Evolutionary conservation across 2,113 vertebrate species (phyloP).

Genomic region (Dendrocopos noguchii): DNA sequence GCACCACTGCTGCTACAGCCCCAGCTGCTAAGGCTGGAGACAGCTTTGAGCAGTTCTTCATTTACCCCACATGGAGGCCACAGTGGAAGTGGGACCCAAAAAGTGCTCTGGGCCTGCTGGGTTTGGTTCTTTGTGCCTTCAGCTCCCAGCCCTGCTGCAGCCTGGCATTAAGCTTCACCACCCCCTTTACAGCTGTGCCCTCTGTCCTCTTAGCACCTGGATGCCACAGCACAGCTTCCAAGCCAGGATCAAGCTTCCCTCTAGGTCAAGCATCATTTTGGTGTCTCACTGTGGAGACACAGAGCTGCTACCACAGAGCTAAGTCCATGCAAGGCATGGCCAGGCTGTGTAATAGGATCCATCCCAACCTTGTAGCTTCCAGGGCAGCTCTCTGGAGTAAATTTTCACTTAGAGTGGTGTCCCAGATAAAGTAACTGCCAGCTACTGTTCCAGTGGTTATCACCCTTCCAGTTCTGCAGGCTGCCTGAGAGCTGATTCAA

Average conservation of each 20-base stretch:
- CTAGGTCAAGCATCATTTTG: background rate
- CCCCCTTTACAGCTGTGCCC: background rate
- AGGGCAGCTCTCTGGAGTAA: background rate
- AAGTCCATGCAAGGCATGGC: background rate
- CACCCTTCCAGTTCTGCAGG: background rate
- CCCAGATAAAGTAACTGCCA: background rate
- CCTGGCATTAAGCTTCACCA: background rate
- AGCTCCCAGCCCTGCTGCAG: fast-evolving
- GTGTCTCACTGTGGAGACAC: background rate
- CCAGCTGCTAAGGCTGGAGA: background rate
- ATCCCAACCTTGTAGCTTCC: background rate
- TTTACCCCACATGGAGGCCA: background rate
- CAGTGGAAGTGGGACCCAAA: fast-evolving
- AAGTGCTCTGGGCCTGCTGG: fast-evolving
- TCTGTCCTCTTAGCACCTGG: background rate
- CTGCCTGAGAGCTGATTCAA: background rate
- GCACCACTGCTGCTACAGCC: background rate
- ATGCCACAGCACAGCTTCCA: background rate
- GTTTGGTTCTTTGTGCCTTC: background rate
- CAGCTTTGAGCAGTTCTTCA: background rate
- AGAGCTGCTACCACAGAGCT: background rate
- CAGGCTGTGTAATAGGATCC: background rate
- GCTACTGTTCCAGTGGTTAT: background rate
- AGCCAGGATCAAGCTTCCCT: background rate
- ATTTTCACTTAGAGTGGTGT: background rate